Percentiles rank a stretch among this genome's conserved stretches.
Conservation (phyloP, 1,140 invertebrate genomes). For the Drosophila oshimai region DNA sequence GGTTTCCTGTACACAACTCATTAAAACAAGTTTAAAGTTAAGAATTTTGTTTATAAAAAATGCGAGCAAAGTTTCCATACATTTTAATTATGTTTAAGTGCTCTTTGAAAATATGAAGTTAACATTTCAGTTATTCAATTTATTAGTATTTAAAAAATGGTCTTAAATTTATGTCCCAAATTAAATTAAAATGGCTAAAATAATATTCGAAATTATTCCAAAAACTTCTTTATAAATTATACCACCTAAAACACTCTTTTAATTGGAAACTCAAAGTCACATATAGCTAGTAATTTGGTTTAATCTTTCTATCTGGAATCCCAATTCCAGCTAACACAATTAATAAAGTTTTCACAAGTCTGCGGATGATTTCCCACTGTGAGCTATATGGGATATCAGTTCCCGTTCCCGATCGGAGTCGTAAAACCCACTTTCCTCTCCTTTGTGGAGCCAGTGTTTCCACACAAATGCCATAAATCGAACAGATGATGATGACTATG, state of each 20-base stretch:
- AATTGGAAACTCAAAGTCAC: neutral
- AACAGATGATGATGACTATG: constrained; percentile 35
- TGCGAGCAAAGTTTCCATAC: neutral
- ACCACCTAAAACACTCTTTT: neutral
- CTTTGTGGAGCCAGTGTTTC: constrained; percentile 32
- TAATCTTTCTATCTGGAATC: neutral
- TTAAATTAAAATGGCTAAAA: too few species aligned
- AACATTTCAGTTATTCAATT: too few species aligned
- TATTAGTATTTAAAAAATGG: too few species aligned
- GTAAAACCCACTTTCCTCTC: constrained; percentile 28
- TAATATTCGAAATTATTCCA: too few species aligned
- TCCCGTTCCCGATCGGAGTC: constrained; percentile 21
- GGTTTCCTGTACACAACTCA: neutral
- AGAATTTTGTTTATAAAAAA: neutral
- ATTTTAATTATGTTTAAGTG: too few species aligned
- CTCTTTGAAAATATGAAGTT: too few species aligned
- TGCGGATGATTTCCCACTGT: constrained; percentile 2
- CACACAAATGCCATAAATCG: constrained; percentile 67
- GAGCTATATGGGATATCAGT: constrained; percentile 18
- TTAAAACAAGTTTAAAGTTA: neutral
- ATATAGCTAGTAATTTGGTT: neutral
- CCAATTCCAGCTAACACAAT: constrained; percentile 33
- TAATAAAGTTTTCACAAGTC: constrained; percentile 48
- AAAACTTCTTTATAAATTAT: too few species aligned
- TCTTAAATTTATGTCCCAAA: too few species aligned